Base-by-base conservation (phyloP, 2,113 vertebrate species). In the Corvus hawaiiensis region DNA sequence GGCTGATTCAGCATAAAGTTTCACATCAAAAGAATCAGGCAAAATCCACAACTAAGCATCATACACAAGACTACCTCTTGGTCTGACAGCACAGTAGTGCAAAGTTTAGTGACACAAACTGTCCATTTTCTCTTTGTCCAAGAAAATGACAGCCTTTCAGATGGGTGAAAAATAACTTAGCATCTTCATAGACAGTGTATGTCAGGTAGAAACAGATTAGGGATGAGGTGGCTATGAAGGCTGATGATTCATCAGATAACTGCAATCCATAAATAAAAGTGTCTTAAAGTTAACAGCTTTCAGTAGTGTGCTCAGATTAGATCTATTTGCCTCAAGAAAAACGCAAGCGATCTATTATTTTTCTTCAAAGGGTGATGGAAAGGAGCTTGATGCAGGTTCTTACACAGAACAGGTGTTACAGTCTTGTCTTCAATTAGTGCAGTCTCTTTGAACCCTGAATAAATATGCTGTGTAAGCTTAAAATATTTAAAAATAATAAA, bases 251-350 rank as follows among this genome's bases (percentile, higher is more conserved):
- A 88, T 72, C 85, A 87, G 41, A 32, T 90, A 94, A 68, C 72
- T 90, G 44, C 69, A 90, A 8, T 63, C 55, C 52, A 68, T 93
- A 90, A 86, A 58, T 79, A 77, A 54, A 90, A 85, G 35, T 86
- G n/a, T 81, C 66, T 91, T 87, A 33, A 87, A 79, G 33, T 79
- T 90, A 91, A 33, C 80, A 90, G 43, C 84, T 88, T 88, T 77
- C 30, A 76, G 43, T 86, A 71, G 46, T 2, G 3, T 81, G 64
- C n/a, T 83, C n/a, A 86, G 93, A 92, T 95, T 92, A 94, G 43
- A 92, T 96, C 90, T 95, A 7, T 86, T 64, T 90, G 90, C 95
- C 90, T 90, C 72, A 88, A 94, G 92, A 96, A 84, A 93, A 95
- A 93, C 35, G 48, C 72, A 67, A 27, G 85, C 3, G 3, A 92